Evolutionary conservation across 2,113 vertebrate species (phyloP), one percentile per base, ranked within the genome.

Genomic region (Melanostigma gelatinosum): DNA sequence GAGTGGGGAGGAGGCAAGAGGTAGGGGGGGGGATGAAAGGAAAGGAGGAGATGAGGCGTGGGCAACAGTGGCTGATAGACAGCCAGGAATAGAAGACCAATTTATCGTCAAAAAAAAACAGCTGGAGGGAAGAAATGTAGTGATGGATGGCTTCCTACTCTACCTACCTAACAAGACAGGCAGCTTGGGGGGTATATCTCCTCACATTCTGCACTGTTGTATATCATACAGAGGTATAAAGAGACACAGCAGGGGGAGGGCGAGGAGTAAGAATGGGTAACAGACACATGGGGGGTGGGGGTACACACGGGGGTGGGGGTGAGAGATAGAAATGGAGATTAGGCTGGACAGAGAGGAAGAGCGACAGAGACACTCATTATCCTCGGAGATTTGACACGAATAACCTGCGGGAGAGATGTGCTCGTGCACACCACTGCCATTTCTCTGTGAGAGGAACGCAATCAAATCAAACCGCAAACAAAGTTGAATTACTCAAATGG

Each of bases 31-130:
- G 46, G 65, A 74, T 54, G 50, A 89, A 65, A 65, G 9, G n/a
- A 70, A 77, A 75, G 64, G 82, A 83, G 74, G 65, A 79, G 80
- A 82, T 58, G 69, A 86, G 82, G 85, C 77, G 85, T 87, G 78
- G 89, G 90, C 84, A 83, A 79, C 68, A 61, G 65, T 77, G 82
- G 66, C 60, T 87, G 89, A 90, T 78, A 89, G 87, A 91, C 88
- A 83, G 92, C 68, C 86, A 82, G 63, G 67, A 89, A 92, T 89
- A 91, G 77, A 87, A 75, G 77, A 76, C 73, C 88, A 91, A 93
- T 93, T 92, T 90, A 92, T 90, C 87, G 84, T 89, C 89, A 86
- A 82, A 92, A 80, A 78, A 57, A 44, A 70, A 81, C 83, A 83
- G 79, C 38, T 54, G 75, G 77, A 61, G 67, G 73, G 67, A 32